A percentile compares a stretch with the other conserved stretches of the same genome.
Conservation (phyloP, 2,888 invertebrate genomes). For the Patella ulyssiponensis region DNA sequence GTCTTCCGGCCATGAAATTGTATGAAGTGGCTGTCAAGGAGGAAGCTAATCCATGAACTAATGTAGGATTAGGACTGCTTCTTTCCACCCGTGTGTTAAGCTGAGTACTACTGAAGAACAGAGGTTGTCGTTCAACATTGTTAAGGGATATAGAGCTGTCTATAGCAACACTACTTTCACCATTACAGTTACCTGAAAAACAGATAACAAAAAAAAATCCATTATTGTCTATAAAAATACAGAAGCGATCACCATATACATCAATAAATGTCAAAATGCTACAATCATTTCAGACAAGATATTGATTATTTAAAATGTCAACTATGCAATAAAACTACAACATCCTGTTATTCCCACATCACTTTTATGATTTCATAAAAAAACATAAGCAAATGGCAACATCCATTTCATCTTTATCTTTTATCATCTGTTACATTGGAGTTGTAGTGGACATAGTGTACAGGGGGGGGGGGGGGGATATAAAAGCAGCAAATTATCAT, state of each 20-base stretch:
- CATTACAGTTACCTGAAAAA: not conserved
- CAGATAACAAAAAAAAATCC: not conserved
- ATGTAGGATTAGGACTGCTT: not conserved
- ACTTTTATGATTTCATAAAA: too few relatives aligned
- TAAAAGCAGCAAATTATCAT: too few relatives aligned
- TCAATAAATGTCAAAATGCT: not conserved
- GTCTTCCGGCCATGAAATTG: not conserved
- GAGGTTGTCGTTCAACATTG: not conserved
- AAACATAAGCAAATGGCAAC: too few relatives aligned
- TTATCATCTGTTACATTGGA: too few relatives aligned
- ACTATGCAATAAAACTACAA: too few relatives aligned
- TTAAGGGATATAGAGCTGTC: not conserved
- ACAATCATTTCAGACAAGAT: too few relatives aligned
- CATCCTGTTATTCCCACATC: too few relatives aligned
- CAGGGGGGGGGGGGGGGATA: too few relatives aligned
- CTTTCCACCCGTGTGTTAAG: not conserved
- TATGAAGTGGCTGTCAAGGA: slow-evolving; percentile 9
- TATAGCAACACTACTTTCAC: not conserved
- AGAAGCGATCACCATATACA: not conserved
- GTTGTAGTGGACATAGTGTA: too few relatives aligned
- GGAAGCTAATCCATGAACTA: slow-evolving; percentile 5
- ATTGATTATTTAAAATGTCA: too few relatives aligned
- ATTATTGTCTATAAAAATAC: too few relatives aligned
- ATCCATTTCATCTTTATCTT: too few relatives aligned
- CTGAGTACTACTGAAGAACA: not conserved